phyloP scores from a whole-genome alignment of 2,888 invertebrate genomes.

The Protonemura montana region DNA sequence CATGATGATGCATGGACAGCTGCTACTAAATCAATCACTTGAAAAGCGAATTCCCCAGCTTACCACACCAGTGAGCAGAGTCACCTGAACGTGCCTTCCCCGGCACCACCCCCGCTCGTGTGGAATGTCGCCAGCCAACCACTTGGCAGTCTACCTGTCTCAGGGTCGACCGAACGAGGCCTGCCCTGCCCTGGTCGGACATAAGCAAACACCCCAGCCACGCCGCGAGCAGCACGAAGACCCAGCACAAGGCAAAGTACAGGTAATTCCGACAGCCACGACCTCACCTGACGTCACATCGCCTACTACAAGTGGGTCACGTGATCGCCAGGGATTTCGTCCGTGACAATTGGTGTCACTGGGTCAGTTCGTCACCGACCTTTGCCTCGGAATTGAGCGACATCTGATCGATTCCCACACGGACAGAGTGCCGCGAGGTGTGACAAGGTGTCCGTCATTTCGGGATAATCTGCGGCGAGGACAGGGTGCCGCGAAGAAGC shows the following conservation, averaged over 20 bases:
- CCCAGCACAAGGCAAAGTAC: background rate
- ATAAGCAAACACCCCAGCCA: background rate
- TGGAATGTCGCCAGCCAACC: background rate
- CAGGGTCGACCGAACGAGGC: background rate
- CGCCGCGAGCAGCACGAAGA: background rate
- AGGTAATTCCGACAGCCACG: background rate
- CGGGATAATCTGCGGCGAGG: too few relatives aligned
- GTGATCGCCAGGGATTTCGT: conserved; percentile 9
- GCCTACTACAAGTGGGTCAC: conserved; percentile 33
- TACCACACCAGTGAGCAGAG: background rate
- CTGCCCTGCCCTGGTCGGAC: background rate
- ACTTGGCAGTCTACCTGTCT: background rate
- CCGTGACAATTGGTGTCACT: conserved; percentile 30
- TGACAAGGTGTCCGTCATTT: too few relatives aligned
- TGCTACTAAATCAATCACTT: background rate
- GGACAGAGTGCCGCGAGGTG: background rate
- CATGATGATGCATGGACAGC: background rate
- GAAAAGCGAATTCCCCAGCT: background rate
- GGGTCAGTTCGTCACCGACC: background rate
- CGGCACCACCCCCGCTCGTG: background rate
- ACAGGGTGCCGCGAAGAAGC: too few relatives aligned
- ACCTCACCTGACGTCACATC: background rate
- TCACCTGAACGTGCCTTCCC: background rate
- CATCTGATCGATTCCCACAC: conserved; percentile 23
- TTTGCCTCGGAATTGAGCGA: background rate